Base-by-base conservation (phyloP, 2,113 vertebrate species). In the Lutjanus erythropterus region DNA sequence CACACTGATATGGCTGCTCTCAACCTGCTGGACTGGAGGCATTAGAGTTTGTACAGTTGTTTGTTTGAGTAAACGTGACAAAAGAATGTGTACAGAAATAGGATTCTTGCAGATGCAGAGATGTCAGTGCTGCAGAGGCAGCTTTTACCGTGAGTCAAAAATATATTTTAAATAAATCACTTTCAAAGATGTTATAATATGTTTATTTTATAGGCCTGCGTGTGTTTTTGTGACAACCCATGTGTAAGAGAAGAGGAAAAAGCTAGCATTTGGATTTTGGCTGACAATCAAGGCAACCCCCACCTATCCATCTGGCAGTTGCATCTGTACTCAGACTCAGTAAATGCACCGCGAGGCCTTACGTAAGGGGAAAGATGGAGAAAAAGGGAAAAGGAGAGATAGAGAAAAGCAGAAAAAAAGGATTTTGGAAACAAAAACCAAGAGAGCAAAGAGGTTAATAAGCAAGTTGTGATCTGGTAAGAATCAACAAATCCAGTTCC, bases 221-320 rank as follows among this genome's bases (percentile, higher is more conserved):
- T 69, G 19, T 69, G 23, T 60, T n/a, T 59, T n/a, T 72, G 67
- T 69, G 23, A 37, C 49, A 49, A 49, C 14, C 2, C 2, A 14
- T 60, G 68, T 49, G 44, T 0, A 44, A 62, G 23, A 74, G 14
- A 75, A 71, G 1, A 18, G 42, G 42, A 33, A 68, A 66, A 37
- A 18, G 49, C 46, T 23, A 29, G 60, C 60, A 82, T 70, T 78
- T 75, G n/a, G 52, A 61, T 64, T 72, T 73, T 78, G 81, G 83
- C 58, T 56, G 35, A 37, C 70, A 83, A 81, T 78, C 66, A 85
- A 89, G 56, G 55, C 70, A 52, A 62, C 62, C 64, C 74, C 80
- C 81, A 88, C 65, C 72, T 75, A 6, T 80, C 86, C 82, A 87
- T 87, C 77, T 86, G 88, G 35, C 52, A 75, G 15, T 53, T 39